Evolutionary conservation across 2,113 vertebrate species (phyloP), one percentile per base, ranked within the genome.

Genomic region (Dunckerocampus dactyliophorus): DNA sequence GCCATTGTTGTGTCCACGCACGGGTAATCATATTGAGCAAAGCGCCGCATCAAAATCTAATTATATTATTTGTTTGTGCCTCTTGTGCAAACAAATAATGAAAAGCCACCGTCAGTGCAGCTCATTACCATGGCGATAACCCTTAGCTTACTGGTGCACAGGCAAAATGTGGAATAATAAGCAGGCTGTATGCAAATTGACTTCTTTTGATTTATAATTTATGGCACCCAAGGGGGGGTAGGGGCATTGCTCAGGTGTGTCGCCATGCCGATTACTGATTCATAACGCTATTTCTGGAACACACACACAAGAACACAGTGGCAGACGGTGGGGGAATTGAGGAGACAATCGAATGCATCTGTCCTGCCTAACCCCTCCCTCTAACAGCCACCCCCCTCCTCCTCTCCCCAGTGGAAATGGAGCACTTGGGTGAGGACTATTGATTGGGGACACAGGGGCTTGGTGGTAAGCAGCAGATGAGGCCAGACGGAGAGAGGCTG

Each of bases 151-250:
- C 85, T 82, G 77, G 80, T 83, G 83, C 74, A 71, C 86, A 81
- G 79, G 76, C 80, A 84, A 82, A 85, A 82, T 77, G 77, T 74
- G 73, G 81, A 89, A 91, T 91, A 90, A 90, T 87, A 89, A 89
- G 82, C 83, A 88, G 85, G 75, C 80, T 78, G 76, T 89, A 91
- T 92, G 89, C 88, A 91, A 90, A 91, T 91, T 63, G 67, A 77
- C 78, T 79, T 43, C 85, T 85, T 91, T 90, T 91, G 91, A 92
- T 92, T 91, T 91, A 91, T 92, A 91, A 91, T 91, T 87, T 88
- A 91, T 89, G 88, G 85, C 86, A 89, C 88, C 88, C 86, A 80
- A 71, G 85, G 88, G 89, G 88, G 89, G 83, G 75, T 69, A 72
- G 82, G 85, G 85, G 88, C 81, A 90, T 88, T 88, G 89, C 91